Conservation (phyloP, 2,797 vertebrate species). For the Acanthurus leucopareius region DNA sequence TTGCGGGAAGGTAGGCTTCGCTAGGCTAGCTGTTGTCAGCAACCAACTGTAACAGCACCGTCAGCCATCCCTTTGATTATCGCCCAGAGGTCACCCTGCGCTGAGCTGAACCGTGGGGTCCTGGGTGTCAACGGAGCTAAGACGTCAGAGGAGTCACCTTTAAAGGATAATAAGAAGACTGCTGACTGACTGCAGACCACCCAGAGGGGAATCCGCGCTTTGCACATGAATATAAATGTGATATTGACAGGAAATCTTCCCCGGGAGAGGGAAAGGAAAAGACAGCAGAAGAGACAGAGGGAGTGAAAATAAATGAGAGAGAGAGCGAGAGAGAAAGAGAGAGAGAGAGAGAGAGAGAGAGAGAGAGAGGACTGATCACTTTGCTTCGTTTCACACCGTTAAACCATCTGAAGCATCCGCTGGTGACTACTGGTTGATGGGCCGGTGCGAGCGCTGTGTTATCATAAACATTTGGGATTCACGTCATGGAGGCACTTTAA, state of each 20-base stretch:
- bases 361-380: slow-evolving; percentile 43
- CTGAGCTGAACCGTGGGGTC: slow-evolving; percentile 58
- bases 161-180: slow-evolving; percentile 77
- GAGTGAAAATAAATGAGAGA: slow-evolving; percentile 42
- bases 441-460: slow-evolving; percentile 52
- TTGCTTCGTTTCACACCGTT: slow-evolving; percentile 55
- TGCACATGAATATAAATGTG: slow-evolving; percentile 81
- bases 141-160: slow-evolving; percentile 80
- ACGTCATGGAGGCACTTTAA: slow-evolving; percentile 76
- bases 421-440: slow-evolving; percentile 67
- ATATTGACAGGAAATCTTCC: slow-evolving; percentile 77
- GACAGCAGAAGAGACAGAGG: slow-evolving; percentile 42
- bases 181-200: slow-evolving; percentile 76
- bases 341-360: slow-evolving; percentile 20
- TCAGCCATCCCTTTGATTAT: slow-evolving; percentile 77
- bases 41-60: slow-evolving; percentile 59
- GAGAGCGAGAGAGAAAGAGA: slow-evolving; percentile 29
- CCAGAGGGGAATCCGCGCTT: slow-evolving; percentile 60
- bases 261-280: slow-evolving; percentile 59
- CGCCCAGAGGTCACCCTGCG: slow-evolving; percentile 70
- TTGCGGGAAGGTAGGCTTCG: slow-evolving; percentile 11
- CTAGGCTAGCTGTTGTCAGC: slow-evolving; percentile 68
- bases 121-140: slow-evolving; percentile 42
- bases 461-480: slow-evolving; percentile 79
- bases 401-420: slow-evolving; percentile 59